Percentiles rank a stretch among this genome's conserved stretches.
phyloP scores from a whole-genome alignment of 2,113 vertebrate species.

The Meriones unguiculatus region DNA sequence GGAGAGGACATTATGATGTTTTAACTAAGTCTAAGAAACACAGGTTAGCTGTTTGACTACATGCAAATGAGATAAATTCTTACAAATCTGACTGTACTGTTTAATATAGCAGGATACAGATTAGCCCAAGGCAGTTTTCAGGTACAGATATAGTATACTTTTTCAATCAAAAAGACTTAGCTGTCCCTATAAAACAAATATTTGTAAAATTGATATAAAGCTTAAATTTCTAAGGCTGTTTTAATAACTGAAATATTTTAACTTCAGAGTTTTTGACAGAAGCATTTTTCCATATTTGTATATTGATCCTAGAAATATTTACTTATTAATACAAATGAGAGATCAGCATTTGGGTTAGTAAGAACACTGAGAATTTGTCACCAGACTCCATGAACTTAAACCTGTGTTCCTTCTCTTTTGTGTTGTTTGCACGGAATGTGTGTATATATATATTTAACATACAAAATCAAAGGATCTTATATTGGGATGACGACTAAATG shows the following conservation, averaged over 20 bases:
- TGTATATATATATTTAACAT: neutral
- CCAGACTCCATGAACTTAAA: neutral
- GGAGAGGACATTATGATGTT: neutral
- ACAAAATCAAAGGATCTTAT: neutral
- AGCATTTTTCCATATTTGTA: neutral
- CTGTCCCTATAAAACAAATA: neutral
- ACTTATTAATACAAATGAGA: neutral
- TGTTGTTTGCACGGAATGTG: neutral
- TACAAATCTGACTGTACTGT: neutral
- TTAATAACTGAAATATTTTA: neutral
- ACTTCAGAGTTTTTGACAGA: neutral
- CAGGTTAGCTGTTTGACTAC: conserved; percentile 28
- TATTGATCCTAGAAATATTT: neutral
- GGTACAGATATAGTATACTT: conserved; percentile 33
- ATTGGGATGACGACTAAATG: neutral
- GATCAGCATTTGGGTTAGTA: neutral
- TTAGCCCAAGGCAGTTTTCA: neutral
- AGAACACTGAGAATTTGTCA: neutral
- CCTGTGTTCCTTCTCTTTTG: neutral
- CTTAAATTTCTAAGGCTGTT: neutral
- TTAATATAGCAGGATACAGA: conserved; percentile 61
- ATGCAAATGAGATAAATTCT: neutral
- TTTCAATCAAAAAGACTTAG: conserved; percentile 17
- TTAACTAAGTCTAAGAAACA: conserved; percentile 60
- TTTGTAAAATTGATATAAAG: neutral